Conservation (phyloP, 2,113 vertebrate genomes). For the Cyprinodon variegatus region DNA sequence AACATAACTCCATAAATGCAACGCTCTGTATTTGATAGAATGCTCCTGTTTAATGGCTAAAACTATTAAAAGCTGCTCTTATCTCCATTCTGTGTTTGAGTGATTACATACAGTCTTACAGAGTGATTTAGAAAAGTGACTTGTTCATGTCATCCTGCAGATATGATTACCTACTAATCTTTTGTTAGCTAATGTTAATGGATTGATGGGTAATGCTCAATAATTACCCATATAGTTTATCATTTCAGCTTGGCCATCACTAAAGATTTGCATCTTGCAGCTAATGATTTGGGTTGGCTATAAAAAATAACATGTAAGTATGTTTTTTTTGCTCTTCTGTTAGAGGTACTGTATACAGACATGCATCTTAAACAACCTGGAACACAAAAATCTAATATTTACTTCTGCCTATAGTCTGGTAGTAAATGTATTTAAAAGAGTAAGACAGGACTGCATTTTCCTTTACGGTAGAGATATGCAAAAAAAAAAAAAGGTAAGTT, state of each 20-base stretch:
- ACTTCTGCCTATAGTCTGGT: neutral
- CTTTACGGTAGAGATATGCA: slow-evolving; percentile 10
- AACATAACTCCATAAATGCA: slow-evolving; percentile 13
- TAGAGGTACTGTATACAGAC: neutral
- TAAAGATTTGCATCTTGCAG: slow-evolving; percentile 3
- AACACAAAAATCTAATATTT: neutral
- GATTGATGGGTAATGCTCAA: neutral
- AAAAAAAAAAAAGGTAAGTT: slow-evolving; percentile 18
- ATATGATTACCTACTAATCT: slow-evolving; percentile 2
- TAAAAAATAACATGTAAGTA: neutral
- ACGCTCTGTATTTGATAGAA: neutral
- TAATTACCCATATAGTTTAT: neutral
- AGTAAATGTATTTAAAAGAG: neutral
- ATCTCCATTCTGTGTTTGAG: neutral
- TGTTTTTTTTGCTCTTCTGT: neutral
- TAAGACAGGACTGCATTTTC: neutral
- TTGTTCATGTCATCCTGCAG: slow-evolving; percentile 11
- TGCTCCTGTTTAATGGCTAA: neutral
- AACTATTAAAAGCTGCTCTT: slow-evolving; percentile 9
- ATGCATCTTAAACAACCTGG: neutral
- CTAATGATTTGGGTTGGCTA: neutral
- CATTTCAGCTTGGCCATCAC: slow-evolving; percentile 13
- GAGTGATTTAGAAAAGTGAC: slow-evolving; percentile 1
- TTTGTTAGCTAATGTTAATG: neutral
- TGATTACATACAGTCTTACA: slow-evolving; percentile 1